A percentile compares a stretch with the other conserved stretches of the same genome.
Evolutionary conservation across 2,113 vertebrate species (phyloP).

Genomic region (Elephantulus edwardii): DNA sequence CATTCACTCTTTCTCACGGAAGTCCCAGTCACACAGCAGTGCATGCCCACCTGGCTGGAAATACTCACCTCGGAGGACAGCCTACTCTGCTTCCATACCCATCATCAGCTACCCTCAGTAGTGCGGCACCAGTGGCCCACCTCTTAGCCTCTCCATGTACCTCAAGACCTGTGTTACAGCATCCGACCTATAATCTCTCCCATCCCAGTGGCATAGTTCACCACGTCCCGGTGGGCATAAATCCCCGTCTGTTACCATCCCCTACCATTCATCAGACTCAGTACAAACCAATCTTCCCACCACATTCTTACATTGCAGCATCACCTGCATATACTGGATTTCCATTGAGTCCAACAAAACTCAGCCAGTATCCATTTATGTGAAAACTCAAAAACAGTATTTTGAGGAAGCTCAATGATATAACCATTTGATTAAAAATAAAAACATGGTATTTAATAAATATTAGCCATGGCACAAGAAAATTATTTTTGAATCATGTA

Average conservation of each 20-base stretch:
- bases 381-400: conserved; percentile 83
- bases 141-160: conserved; percentile 94
- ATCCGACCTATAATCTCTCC: conserved; percentile 89
- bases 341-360: conserved; percentile 96
- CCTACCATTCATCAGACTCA: conserved; percentile 95
- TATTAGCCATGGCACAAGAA: conserved; percentile 97
- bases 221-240: conserved; percentile 96
- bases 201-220: conserved; percentile 92
- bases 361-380: conserved; percentile 98
- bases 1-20: conserved; percentile 93
- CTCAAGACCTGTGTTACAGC: conserved; percentile 92
- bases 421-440: conserved; percentile 77
- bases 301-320: conserved; percentile 95
- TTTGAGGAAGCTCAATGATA: conserved; percentile 79
- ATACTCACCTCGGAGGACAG: conserved; percentile 87
- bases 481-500: conserved; percentile 96
- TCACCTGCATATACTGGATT: conserved; percentile 96
- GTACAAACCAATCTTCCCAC: conserved; percentile 95
- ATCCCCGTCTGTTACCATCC: conserved; percentile 94
- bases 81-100: conserved; percentile 92
- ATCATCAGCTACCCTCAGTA: conserved; percentile 88
- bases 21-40: conserved; percentile 91
- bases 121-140: conserved; percentile 93
- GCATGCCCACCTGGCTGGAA: conserved; percentile 87
- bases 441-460: conserved; percentile 91